Evolutionary conservation across 92 coral and sea anemone genomes (phyloP).

Genomic region (Palythoa caribaeorum): DNA sequence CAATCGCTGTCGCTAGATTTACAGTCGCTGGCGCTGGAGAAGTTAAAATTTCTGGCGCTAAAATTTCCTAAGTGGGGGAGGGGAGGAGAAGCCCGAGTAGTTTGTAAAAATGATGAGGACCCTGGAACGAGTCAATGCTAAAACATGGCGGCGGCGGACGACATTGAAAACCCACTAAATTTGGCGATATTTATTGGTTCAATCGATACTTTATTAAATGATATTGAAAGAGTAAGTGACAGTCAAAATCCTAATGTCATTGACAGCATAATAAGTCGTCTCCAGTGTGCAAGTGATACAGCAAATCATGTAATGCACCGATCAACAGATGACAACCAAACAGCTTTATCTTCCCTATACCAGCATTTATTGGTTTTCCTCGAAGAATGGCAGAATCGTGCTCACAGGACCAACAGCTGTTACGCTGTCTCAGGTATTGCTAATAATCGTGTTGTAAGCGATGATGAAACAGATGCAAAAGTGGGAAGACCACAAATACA

Average conservation of each 20-base stretch:
- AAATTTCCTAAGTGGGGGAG: neutral
- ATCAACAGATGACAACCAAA: slow-evolving; percentile 8
- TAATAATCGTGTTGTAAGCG: slow-evolving; percentile 39
- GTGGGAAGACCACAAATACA: slow-evolving; percentile 56
- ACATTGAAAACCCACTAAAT: neutral
- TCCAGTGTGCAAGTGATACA: too few relatives aligned
- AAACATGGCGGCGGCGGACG: neutral
- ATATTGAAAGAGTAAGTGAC: neutral
- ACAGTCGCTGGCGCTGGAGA: too few relatives aligned
- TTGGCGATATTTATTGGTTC: neutral
- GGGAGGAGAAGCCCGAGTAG: neutral
- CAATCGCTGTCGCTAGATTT: too few relatives aligned
- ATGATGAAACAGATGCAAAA: slow-evolving; percentile 4
- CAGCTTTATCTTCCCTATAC: slow-evolving; percentile 18
- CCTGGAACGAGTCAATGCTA: neutral
- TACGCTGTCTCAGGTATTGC: slow-evolving; percentile 39
- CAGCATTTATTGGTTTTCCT: slow-evolving; percentile 52
- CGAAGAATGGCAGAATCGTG: slow-evolving; percentile 49
- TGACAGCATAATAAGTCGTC: too few relatives aligned
- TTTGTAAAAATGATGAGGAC: neutral
- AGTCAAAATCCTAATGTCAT: neutral
- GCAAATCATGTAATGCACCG: neutral
- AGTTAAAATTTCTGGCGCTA: neutral
- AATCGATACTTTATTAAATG: neutral
- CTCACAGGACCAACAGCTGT: slow-evolving; percentile 26